phyloP scores from a whole-genome alignment of 2,888 invertebrate species.

The Cybosia mesomella region DNA sequence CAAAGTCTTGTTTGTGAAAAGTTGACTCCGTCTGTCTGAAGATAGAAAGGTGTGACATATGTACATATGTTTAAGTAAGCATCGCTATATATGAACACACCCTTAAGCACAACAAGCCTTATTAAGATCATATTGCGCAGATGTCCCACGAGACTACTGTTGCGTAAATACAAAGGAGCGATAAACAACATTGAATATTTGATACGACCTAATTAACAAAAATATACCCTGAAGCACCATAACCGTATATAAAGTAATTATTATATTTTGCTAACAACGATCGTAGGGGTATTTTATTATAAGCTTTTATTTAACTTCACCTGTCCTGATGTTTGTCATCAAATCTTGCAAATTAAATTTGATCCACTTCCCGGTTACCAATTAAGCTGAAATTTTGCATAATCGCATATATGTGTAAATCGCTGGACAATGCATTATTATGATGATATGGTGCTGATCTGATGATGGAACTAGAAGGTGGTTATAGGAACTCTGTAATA shows the following conservation, averaged over 20 bases:
- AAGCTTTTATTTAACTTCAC: too few species aligned
- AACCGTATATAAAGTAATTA: slow-evolving; percentile 16
- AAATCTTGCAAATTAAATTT: too few species aligned
- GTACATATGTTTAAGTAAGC: background rate
- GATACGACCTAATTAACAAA: slow-evolving; percentile 22
- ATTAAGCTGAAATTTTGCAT: too few species aligned
- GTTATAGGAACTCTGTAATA: too few species aligned
- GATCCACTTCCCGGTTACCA: too few species aligned
- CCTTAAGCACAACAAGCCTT: slow-evolving; percentile 5
- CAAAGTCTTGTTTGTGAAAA: background rate
- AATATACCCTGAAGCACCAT: slow-evolving; percentile 19
- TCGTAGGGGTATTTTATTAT: slow-evolving; percentile 11
- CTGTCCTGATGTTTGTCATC: too few species aligned
- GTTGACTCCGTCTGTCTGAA: background rate
- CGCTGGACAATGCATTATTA: too few species aligned
- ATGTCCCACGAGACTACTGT: slow-evolving; percentile 16
- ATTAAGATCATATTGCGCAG: slow-evolving; percentile 19
- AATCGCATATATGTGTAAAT: too few species aligned
- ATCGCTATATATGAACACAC: background rate
- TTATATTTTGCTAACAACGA: slow-evolving; percentile 6
- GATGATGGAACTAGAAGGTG: too few species aligned
- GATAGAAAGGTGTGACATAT: background rate
- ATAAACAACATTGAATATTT: slow-evolving; percentile 23
- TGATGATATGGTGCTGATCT: too few species aligned
- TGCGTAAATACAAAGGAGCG: slow-evolving; percentile 17